These are phyloP conservation scores for Coracopsis vasa DNA, from an alignment of 2,113 vertebrate species.

Conservation along the genomic window DNA sequence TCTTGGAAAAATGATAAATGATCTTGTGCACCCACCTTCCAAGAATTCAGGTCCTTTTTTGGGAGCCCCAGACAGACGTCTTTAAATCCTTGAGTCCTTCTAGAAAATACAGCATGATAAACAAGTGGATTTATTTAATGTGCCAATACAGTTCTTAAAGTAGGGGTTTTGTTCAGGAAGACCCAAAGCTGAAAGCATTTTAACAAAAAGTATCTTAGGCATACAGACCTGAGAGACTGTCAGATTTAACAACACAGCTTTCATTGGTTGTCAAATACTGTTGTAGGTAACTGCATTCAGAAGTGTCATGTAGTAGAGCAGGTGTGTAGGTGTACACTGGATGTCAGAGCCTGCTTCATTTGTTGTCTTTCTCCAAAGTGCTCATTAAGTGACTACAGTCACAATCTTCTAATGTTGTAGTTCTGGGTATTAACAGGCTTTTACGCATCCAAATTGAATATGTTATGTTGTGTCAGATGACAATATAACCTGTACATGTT, in stretches of 20 bases:
- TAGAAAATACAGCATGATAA: not conserved
- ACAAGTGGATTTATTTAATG: not conserved
- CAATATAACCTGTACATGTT: not conserved
- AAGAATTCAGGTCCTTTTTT: not conserved
- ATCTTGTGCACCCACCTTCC: not conserved
- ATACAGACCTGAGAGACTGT: not conserved
- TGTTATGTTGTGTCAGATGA: not conserved
- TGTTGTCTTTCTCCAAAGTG: not conserved
- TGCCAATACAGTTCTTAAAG: not conserved
- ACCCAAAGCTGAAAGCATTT: not conserved
- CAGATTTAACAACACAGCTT: not conserved
- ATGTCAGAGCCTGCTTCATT: constrained; percentile 7
- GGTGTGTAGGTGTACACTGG: not conserved
- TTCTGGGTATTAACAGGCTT: not conserved
- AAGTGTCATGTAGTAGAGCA: not conserved
- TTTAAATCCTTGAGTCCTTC: not conserved
- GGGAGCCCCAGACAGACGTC: not conserved
- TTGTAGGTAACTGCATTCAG: constrained; percentile 8
- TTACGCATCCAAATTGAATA: not conserved
- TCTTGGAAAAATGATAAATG: not conserved
- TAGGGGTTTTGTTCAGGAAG: not conserved
- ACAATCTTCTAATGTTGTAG: not conserved
- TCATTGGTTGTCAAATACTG: constrained; percentile 36
- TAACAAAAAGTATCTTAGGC: not conserved
- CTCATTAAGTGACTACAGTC: not conserved